These are phyloP conservation scores for Galerucella calmariensis DNA, from an alignment of 2,888 invertebrate genomes.

Conservation along the genomic window DNA sequence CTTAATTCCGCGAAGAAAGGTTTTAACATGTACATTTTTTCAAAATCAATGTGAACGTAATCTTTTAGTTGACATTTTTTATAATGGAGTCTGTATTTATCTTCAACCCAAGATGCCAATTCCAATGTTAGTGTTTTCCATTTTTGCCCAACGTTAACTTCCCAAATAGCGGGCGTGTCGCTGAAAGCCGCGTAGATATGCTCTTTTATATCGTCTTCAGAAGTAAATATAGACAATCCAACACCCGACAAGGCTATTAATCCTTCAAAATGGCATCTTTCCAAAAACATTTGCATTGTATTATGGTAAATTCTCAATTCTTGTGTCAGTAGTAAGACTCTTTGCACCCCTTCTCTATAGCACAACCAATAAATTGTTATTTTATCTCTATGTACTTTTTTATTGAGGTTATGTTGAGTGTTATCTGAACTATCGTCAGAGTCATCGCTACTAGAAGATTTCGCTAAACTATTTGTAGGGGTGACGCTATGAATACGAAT, in stretches of 20 bases:
- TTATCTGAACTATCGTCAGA: constrained; percentile 65
- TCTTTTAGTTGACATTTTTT: constrained; percentile 81
- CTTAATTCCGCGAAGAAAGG: constrained; percentile 84
- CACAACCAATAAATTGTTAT: constrained; percentile 85
- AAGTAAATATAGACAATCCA: constrained; percentile 71
- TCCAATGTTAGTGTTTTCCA: constrained; percentile 85
- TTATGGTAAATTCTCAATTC: constrained; percentile 77
- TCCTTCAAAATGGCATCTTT: constrained; percentile 75
- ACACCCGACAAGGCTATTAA: constrained; percentile 77
- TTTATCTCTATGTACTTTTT: constrained; percentile 79
- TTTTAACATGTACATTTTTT: constrained; percentile 88
- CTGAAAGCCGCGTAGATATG: constrained; percentile 75
- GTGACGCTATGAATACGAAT: constrained; percentile 78
- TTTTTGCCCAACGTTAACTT: constrained; percentile 80
- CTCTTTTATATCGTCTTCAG: constrained; percentile 68
- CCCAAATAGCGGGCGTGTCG: constrained; percentile 82
- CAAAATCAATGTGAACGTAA: constrained; percentile 82
- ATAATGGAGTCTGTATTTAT: constrained; percentile 77
- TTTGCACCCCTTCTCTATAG: constrained; percentile 79
- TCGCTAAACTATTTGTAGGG: constrained; percentile 62
- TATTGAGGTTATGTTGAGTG: constrained; percentile 63
- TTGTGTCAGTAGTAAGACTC: constrained; percentile 80
- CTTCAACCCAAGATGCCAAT: constrained; percentile 83
- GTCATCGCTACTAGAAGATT: constrained; percentile 70
- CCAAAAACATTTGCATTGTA: constrained; percentile 72